phyloP scores from a whole-genome alignment of 2,797 vertebrate genomes.

The Eupleurogrammus muticus region DNA sequence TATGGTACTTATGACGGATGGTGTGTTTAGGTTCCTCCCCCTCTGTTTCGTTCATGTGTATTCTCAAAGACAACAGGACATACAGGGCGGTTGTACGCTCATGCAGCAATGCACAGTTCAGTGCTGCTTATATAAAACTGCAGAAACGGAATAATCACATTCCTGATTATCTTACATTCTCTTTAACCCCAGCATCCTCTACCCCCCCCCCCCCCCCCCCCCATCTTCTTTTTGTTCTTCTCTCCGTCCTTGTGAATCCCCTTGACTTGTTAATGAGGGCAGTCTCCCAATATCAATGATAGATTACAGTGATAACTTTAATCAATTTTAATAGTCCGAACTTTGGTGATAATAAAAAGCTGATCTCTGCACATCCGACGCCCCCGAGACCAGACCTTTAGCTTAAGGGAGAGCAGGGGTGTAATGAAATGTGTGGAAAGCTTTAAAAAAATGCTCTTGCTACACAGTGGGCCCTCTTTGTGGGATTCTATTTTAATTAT shows the following conservation, averaged over 20 bases:
- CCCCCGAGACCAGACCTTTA: slow-evolving; percentile 26
- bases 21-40: background rate
- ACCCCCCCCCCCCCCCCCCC: background rate
- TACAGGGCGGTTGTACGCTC: slow-evolving; percentile 9
- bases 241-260: slow-evolving; percentile 20
- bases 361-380: slow-evolving; percentile 42
- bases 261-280: slow-evolving; percentile 47
- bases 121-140: background rate
- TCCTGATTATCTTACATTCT: background rate
- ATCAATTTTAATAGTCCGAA: slow-evolving; percentile 52
- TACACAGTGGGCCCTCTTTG: slow-evolving; percentile 5
- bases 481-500: slow-evolving; percentile 43
- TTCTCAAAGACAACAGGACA: background rate
- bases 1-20: background rate
- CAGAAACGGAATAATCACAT: too few relatives aligned
- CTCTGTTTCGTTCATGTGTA: background rate
- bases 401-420: slow-evolving; percentile 19
- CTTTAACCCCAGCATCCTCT: background rate
- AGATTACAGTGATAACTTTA: slow-evolving; percentile 57
- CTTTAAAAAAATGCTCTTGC: background rate
- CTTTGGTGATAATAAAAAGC: slow-evolving; percentile 48
- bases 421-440: slow-evolving; percentile 12
- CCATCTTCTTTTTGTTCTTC: background rate
- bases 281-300: slow-evolving; percentile 52
- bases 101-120: slow-evolving; percentile 7